Base-by-base conservation (phyloP, 1,140 invertebrate genomes). In the Lutraria rhynchaena region DNA sequence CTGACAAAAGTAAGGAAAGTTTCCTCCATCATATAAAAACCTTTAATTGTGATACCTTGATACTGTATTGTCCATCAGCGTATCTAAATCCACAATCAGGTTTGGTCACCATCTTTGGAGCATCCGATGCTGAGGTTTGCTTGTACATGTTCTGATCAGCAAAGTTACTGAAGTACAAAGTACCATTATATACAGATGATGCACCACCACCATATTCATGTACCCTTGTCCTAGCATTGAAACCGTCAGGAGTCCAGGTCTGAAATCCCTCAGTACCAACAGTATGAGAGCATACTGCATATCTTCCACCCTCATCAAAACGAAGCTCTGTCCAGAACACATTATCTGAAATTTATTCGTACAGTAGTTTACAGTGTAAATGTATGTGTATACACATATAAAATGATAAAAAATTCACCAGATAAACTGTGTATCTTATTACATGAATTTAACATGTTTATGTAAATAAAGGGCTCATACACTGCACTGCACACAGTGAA, bases 131-230 rank as follows among this genome's bases (percentile, higher is more conserved):
- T 9, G 83, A 77, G 17, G 35, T 84, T 69, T 91, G 90, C 15
- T 57, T 74, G 82, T 92, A 92, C 77, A 92, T 77, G 15, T 76
- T 80, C 73, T 91, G 90, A 78, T 92, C 90, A 31, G 61, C 60
- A 65, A 89, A 90, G 76, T 91, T 91, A n/a, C 87, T 88, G 71
- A 91, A 92, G 81, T 90, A 92, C 15, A 92, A 77, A 0, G 57
- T 77, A 22, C 86, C 87, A 63, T 88, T 69, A 76, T 90, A 80
- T 0, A 92, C 87, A 83, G 88, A 88, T 35, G 91, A 87, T 11
- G 89, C 90, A 27, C 92, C 92, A 5, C 92, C 92, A 44, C 92
- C 92, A 83, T 93, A 93, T 61, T 93, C 92, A 87, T 93, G 92
- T 33, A 93, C 92, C 61, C 84, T 83, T 15, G 87, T 91, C 11